Base-by-base conservation (phyloP, 2,113 vertebrate species). In the Esox niger region DNA sequence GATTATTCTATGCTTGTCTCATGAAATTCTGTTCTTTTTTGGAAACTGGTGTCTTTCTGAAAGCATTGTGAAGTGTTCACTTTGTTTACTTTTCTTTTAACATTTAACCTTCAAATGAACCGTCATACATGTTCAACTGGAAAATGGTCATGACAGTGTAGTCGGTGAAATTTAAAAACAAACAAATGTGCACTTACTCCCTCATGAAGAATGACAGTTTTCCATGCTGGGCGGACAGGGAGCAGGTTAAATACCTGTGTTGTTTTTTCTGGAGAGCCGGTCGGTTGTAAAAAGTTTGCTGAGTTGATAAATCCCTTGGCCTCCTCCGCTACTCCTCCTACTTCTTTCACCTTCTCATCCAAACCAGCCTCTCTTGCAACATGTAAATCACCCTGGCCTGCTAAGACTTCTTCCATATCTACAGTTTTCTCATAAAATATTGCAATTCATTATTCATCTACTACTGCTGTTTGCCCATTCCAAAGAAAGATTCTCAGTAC, bases 161-260 rank as follows among this genome's bases (percentile, higher is more conserved):
- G 83, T 82, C 87, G 87, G 85, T 74, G 62, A 73, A 79, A 82
- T 77, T 82, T 79, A 79, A 90, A 90, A 91, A 89, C 90, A 92
- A 91, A 91, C 90, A 91, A 89, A 88, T 84, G 89, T 87, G 83
- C 71, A 69, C 82, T 60, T 57, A 84, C 83, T 88, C 86, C 82
- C 78, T 64, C 29, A 80, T 87, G 84, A 89, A 77, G 77, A 86
- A 88, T 87, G 77, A 77, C 84, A 58, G 62, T 82, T 91, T 89
- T 90, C 85, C 83, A 81, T 66, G 74, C 80, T 81, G 55, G 52
- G 62, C 61, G 87, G 88, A 91, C 88, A 87, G 71, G 86, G 81
- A 90, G 79, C 89, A 91, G 88, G 88, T 91, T 91, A 88, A 90
- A 91, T 90, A 92, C 88, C 84, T 91, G 80, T 88, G 86, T 86